Base-by-base conservation (phyloP, 2,797 vertebrate species). In the Holocentrus rufus region DNA sequence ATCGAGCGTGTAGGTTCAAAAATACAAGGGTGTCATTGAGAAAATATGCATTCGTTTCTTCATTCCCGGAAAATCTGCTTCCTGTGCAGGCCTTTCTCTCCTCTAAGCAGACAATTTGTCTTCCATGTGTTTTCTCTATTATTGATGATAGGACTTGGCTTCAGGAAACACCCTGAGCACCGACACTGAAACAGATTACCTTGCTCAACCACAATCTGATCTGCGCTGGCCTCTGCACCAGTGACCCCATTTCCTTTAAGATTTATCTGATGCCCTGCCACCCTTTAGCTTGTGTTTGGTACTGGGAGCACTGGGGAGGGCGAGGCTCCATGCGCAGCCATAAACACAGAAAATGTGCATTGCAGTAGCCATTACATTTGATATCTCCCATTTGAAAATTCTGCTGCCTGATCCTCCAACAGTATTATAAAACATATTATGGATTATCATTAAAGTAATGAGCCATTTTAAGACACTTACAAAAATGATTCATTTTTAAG, bases 181-280 rank as follows among this genome's bases (percentile, higher is more conserved):
- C 14, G 11, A 20, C 54, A 7, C 47, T 60, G 22, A 53, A 77
- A 74, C 63, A 54, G 10, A 72, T 80, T 72, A 56, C 52, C 74
- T 67, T 17, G 42, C 14, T 15, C 13, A 44, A 13, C 39, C 39
- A 13, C 39, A 7, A 14, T 42, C 49, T 77, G 62, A 58, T 70
- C 56, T 39, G 23, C 59, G 27, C 22, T 31, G 20, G 65, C 57
- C 67, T 22, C 60, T 18, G 54, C 65, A 73, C 69, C 69, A 73
- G 22, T 67, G 76, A 57, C 75, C 65, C 65, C 65, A 76, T 76
- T 74, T 57, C 22, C 25, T 13, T 60, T 31, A 47, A 66, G 61
- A 78, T 83, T 79, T 62, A 77, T 74, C 59, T 65, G 34, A 3
- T 42, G 54, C 14, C 54, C 62, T 22, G 53, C 31, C 47, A n/a